Percentiles rank a stretch among this genome's conserved stretches.
Conservation (phyloP, 2,888 invertebrate species). For the Epinotia demarniana region DNA sequence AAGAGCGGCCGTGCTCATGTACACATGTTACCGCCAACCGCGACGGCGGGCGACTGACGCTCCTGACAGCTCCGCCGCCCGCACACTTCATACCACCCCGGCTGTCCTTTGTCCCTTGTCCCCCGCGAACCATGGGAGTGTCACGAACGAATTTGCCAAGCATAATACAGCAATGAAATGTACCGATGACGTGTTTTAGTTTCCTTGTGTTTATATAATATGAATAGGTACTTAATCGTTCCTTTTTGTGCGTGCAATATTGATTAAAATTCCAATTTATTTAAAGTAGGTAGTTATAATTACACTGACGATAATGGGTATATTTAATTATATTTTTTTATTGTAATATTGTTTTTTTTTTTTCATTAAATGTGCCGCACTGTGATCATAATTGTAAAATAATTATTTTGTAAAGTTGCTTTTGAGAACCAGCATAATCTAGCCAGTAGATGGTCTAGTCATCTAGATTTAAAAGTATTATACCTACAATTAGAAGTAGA, state of each 20-base stretch:
- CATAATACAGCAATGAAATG: no score
- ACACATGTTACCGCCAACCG: no score
- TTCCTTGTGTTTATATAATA: not conserved
- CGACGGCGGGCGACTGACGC: no score
- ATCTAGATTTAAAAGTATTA: slow-evolving; percentile 55
- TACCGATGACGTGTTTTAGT: no score
- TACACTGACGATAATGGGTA: not conserved
- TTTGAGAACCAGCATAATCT: slow-evolving; percentile 48
- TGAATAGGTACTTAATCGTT: not conserved
- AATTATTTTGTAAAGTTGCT: slow-evolving; percentile 21
- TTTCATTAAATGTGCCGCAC: slow-evolving; percentile 21
- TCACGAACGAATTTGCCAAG: no score
- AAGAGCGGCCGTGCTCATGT: no score
- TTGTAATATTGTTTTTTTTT: slow-evolving; percentile 37
- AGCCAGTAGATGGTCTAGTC: slow-evolving; percentile 55
- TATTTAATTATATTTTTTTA: not conserved
- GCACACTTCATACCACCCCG: no score
- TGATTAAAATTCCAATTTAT: not conserved
- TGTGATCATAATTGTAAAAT: slow-evolving; percentile 33
- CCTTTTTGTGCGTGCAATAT: not conserved
- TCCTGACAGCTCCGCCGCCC: no score
- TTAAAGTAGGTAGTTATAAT: not conserved
- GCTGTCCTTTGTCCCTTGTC: no score
- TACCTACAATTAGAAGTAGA: slow-evolving; percentile 65
- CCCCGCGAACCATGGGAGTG: no score